A percentile compares a stretch with the other conserved stretches of the same genome.
These are phyloP conservation scores for Sminthurinus signatus DNA, from an alignment of 1,140 invertebrate genomes.

Conservation along the genomic window DNA sequence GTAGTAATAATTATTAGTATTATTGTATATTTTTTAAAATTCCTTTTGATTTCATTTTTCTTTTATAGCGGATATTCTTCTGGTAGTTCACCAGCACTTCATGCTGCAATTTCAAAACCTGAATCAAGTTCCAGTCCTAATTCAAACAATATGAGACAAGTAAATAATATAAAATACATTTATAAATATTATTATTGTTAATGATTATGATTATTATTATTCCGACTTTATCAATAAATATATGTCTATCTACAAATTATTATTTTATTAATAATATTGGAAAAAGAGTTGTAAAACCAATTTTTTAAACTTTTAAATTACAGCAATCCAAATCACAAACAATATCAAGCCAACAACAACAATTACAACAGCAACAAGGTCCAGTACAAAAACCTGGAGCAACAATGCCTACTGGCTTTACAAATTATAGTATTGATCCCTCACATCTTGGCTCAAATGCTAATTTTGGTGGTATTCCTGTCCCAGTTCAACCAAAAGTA, in stretches of 20 bases:
- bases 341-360: constrained; percentile 25
- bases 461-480: constrained; percentile 21
- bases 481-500: constrained; percentile 25
- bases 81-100: constrained; percentile 9
- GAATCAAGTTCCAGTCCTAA: constrained; percentile 33
- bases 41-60: too few species aligned
- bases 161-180: background rate
- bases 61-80: constrained; percentile 21
- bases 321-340: too few species aligned
- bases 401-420: background rate
- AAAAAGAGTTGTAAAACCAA: too few species aligned
- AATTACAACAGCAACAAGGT: background rate
- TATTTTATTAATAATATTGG: too few species aligned
- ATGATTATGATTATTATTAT: too few species aligned
- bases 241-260: too few species aligned
- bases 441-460: constrained; percentile 5
- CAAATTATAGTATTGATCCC: background rate
- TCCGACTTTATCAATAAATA: too few species aligned
- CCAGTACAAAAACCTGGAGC: background rate
- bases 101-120: constrained; percentile 36
- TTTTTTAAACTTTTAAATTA: too few species aligned
- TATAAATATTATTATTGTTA: too few species aligned
- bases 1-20: too few species aligned
- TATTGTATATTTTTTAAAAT: too few species aligned
- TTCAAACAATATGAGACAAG: constrained; percentile 3